Evolutionary conservation across 35 echinoderm and acorn worm genomes (phyloP).

Genomic region (Heliocidaris tuberculata): DNA sequence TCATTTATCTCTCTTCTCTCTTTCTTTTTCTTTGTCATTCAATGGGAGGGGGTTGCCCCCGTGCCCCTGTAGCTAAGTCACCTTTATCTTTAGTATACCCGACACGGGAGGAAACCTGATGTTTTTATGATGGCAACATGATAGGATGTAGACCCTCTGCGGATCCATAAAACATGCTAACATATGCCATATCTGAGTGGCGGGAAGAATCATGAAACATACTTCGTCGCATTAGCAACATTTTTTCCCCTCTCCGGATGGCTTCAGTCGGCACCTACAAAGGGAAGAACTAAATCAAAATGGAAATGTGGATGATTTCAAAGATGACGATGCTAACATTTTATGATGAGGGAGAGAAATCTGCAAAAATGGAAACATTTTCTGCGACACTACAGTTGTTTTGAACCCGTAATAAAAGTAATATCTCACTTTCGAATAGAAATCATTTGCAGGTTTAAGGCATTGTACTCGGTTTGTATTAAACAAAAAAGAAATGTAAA

Average conservation of each 20-base stretch:
- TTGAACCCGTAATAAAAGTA: too few species aligned
- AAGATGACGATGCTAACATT: neutral
- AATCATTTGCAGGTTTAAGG: too few species aligned
- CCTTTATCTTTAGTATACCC: neutral
- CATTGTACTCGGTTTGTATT: too few species aligned
- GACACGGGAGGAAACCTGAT: neutral
- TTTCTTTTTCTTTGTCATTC: too few species aligned
- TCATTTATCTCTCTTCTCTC: too few species aligned
- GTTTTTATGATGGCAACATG: neutral
- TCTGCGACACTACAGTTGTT: neutral
- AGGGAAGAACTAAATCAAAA: neutral
- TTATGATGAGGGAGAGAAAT: neutral
- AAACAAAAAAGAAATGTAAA: too few species aligned
- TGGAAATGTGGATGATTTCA: neutral
- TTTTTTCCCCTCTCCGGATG: neutral
- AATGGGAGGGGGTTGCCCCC: too few species aligned
- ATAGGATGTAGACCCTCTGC: neutral
- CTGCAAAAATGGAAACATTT: neutral
- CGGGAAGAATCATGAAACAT: neutral
- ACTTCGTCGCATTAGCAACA: neutral
- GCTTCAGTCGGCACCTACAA: neutral
- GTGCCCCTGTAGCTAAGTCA: too few species aligned
- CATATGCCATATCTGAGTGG: neutral
- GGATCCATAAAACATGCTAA: neutral
- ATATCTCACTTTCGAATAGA: too few species aligned